Conservation (phyloP, 1,140 invertebrate genomes). For the Bilobella aurantiaca region DNA sequence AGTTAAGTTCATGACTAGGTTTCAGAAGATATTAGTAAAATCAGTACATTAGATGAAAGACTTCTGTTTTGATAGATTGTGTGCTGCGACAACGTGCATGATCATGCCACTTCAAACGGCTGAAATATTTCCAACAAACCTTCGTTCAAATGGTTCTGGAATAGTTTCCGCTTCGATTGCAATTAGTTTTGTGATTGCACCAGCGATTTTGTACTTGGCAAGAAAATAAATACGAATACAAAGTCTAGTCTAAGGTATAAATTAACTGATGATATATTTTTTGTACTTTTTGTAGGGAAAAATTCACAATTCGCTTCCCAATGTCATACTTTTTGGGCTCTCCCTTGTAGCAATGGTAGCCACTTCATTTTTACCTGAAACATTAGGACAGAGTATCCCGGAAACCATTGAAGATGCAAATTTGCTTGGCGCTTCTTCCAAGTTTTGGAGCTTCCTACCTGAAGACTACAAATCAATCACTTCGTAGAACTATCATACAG, state of each 20-base stretch:
- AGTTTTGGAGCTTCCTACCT: slow-evolving; percentile 36
- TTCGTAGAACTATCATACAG: too few species aligned
- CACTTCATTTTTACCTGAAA: slow-evolving; percentile 40
- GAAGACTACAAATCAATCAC: not conserved
- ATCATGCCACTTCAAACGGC: not conserved
- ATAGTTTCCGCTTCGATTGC: not conserved
- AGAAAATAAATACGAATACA: not conserved
- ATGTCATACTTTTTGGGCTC: slow-evolving; percentile 35
- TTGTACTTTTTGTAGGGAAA: slow-evolving; percentile 18
- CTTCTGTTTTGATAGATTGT: not conserved
- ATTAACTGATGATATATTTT: not conserved
- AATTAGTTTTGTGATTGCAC: not conserved
- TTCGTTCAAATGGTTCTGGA: not conserved
- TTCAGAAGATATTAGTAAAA: too few species aligned
- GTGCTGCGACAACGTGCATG: not conserved
- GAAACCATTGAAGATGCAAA: slow-evolving; percentile 41
- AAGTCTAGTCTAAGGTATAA: not conserved
- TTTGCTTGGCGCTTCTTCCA: slow-evolving; percentile 38
- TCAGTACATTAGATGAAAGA: not conserved
- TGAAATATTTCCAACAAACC: not conserved
- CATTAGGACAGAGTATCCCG: slow-evolving; percentile 28
- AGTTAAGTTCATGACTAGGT: too few species aligned
- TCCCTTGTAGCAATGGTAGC: slow-evolving; percentile 35
- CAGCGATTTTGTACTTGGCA: not conserved
- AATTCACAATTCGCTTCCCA: slow-evolving; percentile 33